A percentile compares a stretch with the other conserved stretches of the same genome.
phyloP scores from a whole-genome alignment of 2,113 vertebrate species.

The Gadus macrocephalus region DNA sequence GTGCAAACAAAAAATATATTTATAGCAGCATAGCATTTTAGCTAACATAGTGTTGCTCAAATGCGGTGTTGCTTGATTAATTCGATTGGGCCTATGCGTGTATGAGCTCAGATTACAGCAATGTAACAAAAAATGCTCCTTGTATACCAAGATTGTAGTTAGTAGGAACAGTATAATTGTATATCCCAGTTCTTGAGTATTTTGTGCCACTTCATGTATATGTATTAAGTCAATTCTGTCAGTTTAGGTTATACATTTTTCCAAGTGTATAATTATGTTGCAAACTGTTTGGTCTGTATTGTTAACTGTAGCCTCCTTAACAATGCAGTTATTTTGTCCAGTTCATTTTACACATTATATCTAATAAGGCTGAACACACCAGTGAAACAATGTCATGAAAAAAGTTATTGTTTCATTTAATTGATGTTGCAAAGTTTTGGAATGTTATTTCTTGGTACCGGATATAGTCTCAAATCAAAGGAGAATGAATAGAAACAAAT shows the following conservation, averaged over 20 bases:
- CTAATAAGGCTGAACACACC: constrained; percentile 34
- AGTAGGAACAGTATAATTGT: background rate
- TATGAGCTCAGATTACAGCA: background rate
- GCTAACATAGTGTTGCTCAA: no score
- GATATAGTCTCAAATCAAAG: constrained; percentile 3
- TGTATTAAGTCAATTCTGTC: no score
- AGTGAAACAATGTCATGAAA: constrained; percentile 18
- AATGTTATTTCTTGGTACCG: constrained; percentile 3
- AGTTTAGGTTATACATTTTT: no score
- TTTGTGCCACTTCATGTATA: background rate
- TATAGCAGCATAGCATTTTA: no score
- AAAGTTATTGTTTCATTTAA: constrained; percentile 46
- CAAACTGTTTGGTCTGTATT: background rate
- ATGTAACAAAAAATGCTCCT: background rate
- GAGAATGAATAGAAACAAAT: background rate
- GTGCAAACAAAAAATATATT: no score
- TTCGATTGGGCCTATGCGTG: no score
- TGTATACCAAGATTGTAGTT: background rate
- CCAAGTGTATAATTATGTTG: background rate
- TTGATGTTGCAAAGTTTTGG: constrained; percentile 60
- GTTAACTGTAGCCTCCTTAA: constrained; percentile 7
- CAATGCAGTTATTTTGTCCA: constrained; percentile 35
- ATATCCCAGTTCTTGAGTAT: background rate
- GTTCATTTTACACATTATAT: constrained; percentile 47
- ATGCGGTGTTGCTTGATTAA: no score